Base-by-base conservation (phyloP, 2,113 vertebrate species). In the Ophiodon elongatus region DNA sequence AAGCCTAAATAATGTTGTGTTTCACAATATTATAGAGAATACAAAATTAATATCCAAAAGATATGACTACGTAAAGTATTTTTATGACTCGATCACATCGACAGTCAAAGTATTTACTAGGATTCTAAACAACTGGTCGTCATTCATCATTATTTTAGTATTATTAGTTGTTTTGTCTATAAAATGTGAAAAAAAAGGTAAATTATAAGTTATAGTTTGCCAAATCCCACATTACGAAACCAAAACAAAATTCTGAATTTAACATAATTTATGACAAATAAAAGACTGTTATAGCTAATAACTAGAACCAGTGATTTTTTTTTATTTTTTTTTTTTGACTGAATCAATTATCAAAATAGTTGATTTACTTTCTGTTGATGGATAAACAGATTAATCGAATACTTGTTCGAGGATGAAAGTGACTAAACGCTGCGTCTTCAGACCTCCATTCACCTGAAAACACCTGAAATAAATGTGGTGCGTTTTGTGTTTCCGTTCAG, bases 401-500 rank as follows among this genome's bases (percentile, higher is more conserved):
- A 15, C 39, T 25, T 3, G 33, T 37, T 13, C 13, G 9, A 63
- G 15, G 29, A 63, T 6, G 60, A 31, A 52, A 52, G 19, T 17
- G 45, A 21, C 47, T 7, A 19, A 21, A 21, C 8, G 2, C 17
- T 11, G 64, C n/a, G 17, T 8, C 39, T 29, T 45, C 14, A 5
- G 3, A n/a, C n/a, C n/a, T n/a, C n/a, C n/a, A n/a, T n/a, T n/a
- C n/a, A n/a, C n/a, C n/a, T n/a, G n/a, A n/a, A n/a, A n/a, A n/a
- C n/a, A n/a, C n/a, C n/a, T n/a, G n/a, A n/a, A n/a, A n/a, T n/a
- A n/a, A n/a, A n/a, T 43, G 5, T 79, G 31, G 35, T 6, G 35
- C 35, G 35, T 84, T n/a, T 9, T 68, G 37, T 67, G 43, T 71
- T 37, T 6, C 29, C 66, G 37, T 69, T 65, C 31, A 97, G 97